phyloP scores from a whole-genome alignment of 1,140 invertebrate genomes.

The Megalonaias nervosa region DNA sequence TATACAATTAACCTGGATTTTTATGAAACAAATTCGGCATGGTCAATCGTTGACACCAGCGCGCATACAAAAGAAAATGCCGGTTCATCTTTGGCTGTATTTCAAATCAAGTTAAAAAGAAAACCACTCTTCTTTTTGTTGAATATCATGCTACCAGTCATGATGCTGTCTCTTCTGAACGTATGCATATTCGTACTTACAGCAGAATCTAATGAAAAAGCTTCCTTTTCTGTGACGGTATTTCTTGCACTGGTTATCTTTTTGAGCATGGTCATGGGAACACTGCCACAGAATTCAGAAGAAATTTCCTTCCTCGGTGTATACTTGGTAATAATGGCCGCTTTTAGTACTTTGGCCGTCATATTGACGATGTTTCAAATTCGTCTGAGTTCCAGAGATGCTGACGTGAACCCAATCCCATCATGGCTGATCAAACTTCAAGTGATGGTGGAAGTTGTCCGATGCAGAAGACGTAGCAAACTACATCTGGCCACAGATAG shows the following conservation, averaged over 20 bases:
- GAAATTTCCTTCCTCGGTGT: slow-evolving; percentile 16
- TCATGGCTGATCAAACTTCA: no score
- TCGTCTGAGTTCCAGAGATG: slow-evolving; percentile 7
- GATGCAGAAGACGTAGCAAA: no score
- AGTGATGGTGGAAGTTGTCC: no score
- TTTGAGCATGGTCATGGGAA: slow-evolving; percentile 13
- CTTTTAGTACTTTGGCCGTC: slow-evolving; percentile 21
- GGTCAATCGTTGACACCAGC: slow-evolving; percentile 7
- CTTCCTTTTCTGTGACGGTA: slow-evolving; percentile 20
- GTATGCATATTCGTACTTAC: slow-evolving; percentile 24
- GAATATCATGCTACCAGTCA: slow-evolving; percentile 18
- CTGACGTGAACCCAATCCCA: slow-evolving; percentile 11
- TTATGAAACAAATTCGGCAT: slow-evolving; percentile 16
- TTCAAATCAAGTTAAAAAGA: slow-evolving; percentile 8
- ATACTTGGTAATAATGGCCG: slow-evolving; percentile 28
- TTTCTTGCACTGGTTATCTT: slow-evolving; percentile 30
- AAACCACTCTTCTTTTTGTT: slow-evolving; percentile 12
- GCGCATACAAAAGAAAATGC: background rate
- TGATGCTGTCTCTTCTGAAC: slow-evolving; percentile 23
- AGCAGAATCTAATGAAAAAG: slow-evolving; percentile 22
- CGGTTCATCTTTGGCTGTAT: no score
- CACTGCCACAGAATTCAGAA: slow-evolving; percentile 20
- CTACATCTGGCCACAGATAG: no score
- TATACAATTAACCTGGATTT: background rate
- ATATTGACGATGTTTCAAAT: slow-evolving; percentile 26